Conservation (phyloP, 2,797 vertebrate species). For the Amblyopsis hoosieri region DNA sequence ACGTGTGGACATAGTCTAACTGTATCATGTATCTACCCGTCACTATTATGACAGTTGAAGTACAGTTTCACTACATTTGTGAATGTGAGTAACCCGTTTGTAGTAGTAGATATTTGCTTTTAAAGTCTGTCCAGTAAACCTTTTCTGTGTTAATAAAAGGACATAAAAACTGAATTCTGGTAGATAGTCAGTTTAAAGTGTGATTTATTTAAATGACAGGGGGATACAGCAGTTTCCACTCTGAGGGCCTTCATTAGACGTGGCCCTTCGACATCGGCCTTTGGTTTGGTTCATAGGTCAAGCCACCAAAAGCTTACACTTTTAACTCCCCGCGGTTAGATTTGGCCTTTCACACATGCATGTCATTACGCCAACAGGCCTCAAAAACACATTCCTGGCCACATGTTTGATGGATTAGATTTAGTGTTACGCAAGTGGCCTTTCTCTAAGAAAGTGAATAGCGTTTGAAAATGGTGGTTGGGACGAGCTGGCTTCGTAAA, state of each 20-base stretch:
- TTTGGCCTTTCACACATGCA: constrained; percentile 67
- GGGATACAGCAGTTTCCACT: constrained; percentile 39
- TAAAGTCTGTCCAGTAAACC: constrained; percentile 25
- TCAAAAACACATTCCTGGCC: constrained; percentile 60
- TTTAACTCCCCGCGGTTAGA: constrained; percentile 56
- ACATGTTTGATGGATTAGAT: constrained; percentile 67
- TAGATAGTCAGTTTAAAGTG: constrained; percentile 52
- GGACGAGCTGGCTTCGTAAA: constrained; percentile 53
- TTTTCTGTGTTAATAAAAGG: constrained; percentile 37
- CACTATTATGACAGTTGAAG: too few relatives aligned
- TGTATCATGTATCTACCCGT: too few relatives aligned
- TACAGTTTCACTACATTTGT: not conserved
- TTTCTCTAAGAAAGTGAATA: constrained; percentile 39
- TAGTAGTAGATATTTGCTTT: too few relatives aligned
- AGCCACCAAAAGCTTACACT: constrained; percentile 56
- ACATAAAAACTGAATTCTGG: constrained; percentile 22
- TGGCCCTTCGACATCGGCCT: constrained; percentile 49
- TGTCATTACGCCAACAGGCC: constrained; percentile 66
- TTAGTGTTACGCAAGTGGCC: constrained; percentile 56
- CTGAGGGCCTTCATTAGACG: constrained; percentile 65
- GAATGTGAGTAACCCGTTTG: not conserved
- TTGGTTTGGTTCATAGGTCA: constrained; percentile 68
- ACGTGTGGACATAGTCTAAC: too few relatives aligned
- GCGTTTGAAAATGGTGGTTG: constrained; percentile 59
- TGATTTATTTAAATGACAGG: constrained; percentile 58